These are phyloP conservation scores for Neelides folsomi DNA, from an alignment of 2,888 invertebrate species.

Conservation along the genomic window DNA sequence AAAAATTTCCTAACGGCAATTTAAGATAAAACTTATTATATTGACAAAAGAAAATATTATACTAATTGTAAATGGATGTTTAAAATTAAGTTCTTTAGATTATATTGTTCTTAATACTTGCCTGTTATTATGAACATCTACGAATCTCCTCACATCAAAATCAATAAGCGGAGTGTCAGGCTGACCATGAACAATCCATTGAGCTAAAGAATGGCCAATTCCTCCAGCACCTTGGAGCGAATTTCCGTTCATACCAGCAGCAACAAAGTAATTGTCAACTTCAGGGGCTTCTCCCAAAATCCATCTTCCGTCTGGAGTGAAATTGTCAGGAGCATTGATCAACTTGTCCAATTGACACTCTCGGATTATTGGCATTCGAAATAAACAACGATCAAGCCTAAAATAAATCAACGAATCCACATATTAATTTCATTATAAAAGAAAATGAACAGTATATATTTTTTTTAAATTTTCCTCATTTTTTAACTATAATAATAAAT, in stretches of 20 bases:
- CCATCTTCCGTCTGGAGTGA: conserved; percentile 57
- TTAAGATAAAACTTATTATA: background rate
- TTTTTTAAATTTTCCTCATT: no score
- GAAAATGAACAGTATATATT: no score
- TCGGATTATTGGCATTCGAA: background rate
- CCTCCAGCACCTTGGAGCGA: conserved; percentile 57
- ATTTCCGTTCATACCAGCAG: conserved; percentile 54
- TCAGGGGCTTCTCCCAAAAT: conserved; percentile 55
- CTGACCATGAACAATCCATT: conserved; percentile 54
- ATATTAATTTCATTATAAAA: background rate
- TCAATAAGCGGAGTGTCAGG: conserved; percentile 46
- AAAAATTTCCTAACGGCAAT: conserved; percentile 38
- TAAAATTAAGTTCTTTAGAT: background rate
- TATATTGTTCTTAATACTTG: conserved; percentile 31
- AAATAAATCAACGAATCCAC: background rate
- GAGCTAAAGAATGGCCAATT: conserved; percentile 53
- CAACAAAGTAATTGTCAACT: conserved; percentile 58
- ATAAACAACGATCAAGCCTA: conserved; percentile 24
- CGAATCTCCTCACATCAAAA: conserved; percentile 52
- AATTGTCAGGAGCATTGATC: conserved; percentile 55
- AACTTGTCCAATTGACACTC: background rate
- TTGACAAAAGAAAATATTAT: no score
- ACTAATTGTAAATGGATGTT: no score
- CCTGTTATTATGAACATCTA: conserved; percentile 52
- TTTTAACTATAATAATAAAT: background rate